Conservation (phyloP, 2,888 invertebrate species). For the Lasius fuliginosus region DNA sequence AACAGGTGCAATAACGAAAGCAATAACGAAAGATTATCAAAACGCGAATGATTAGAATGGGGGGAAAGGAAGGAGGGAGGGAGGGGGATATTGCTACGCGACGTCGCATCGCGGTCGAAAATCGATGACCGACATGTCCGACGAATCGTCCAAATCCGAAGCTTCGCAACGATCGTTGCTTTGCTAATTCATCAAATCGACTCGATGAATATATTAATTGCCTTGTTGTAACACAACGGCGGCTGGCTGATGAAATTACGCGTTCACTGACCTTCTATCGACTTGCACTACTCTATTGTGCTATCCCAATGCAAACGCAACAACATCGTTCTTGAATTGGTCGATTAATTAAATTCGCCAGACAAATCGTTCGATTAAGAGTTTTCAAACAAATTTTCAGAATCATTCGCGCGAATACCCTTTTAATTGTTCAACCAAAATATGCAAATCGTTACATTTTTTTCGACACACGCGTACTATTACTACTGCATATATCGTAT, state of each 20-base stretch:
- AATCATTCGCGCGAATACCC: neutral
- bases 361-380: slow-evolving; percentile 29
- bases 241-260: slow-evolving; percentile 51
- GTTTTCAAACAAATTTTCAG: neutral
- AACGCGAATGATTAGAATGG: slow-evolving; percentile 9
- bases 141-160: slow-evolving; percentile 32
- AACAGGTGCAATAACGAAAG: neutral
- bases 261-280: slow-evolving; percentile 55
- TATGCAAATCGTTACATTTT: neutral
- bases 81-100: neutral
- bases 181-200: slow-evolving; percentile 56
- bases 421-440: neutral
- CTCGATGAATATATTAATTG: slow-evolving; percentile 56
- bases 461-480: neutral
- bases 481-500: neutral
- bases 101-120: slow-evolving; percentile 29
- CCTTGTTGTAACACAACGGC: slow-evolving; percentile 48
- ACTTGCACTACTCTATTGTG: slow-evolving; percentile 48
- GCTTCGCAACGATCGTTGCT: slow-evolving; percentile 46
- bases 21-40: neutral
- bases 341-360: slow-evolving; percentile 46
- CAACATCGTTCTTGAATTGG: slow-evolving; percentile 53
- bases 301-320: slow-evolving; percentile 46
- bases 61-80: neutral
- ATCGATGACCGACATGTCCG: slow-evolving; percentile 49